Conservation (phyloP, 2,888 invertebrate species). For the Meta bourneti region DNA sequence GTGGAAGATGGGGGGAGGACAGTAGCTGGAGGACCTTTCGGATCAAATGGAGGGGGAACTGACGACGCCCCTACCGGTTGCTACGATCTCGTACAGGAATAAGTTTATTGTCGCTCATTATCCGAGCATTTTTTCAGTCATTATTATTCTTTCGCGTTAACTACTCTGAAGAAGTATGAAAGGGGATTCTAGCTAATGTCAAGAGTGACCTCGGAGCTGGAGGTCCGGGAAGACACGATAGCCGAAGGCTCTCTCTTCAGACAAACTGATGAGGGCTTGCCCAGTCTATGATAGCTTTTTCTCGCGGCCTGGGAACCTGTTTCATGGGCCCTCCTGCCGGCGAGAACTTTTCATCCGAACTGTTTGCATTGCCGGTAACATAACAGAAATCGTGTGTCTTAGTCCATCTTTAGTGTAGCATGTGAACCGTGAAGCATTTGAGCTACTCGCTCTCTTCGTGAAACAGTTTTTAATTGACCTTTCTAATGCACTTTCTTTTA, state of each 20-base stretch:
- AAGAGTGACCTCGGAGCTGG: conserved; percentile 58
- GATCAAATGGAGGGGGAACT: conserved; percentile 57
- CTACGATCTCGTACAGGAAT: conserved; percentile 18
- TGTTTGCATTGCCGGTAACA: background rate
- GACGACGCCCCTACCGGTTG: conserved; percentile 57
- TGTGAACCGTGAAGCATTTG: conserved; percentile 27
- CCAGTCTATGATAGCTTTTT: background rate
- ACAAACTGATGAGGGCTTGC: background rate
- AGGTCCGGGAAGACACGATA: conserved; percentile 66
- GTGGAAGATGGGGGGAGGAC: conserved; percentile 34
- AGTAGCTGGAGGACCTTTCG: conserved; percentile 60
- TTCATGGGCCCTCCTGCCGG: background rate
- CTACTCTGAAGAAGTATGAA: conserved; percentile 39
- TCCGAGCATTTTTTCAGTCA: conserved; percentile 14
- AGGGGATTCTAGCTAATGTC: conserved; percentile 42
- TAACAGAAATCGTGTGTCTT: background rate
- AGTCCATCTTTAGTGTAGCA: background rate
- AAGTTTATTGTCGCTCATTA: conserved; percentile 52
- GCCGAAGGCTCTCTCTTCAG: conserved; percentile 42
- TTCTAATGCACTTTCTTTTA: conserved; percentile 3
- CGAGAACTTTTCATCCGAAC: background rate
- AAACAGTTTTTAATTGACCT: background rate
- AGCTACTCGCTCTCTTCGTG: background rate
- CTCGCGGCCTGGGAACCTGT: conserved; percentile 11
- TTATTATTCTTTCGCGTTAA: conserved; percentile 40